A percentile compares a stretch with the other conserved stretches of the same genome.
Evolutionary conservation across 2,113 vertebrate genomes (phyloP).

Genomic region (Phalacrocorax brasilianus): DNA sequence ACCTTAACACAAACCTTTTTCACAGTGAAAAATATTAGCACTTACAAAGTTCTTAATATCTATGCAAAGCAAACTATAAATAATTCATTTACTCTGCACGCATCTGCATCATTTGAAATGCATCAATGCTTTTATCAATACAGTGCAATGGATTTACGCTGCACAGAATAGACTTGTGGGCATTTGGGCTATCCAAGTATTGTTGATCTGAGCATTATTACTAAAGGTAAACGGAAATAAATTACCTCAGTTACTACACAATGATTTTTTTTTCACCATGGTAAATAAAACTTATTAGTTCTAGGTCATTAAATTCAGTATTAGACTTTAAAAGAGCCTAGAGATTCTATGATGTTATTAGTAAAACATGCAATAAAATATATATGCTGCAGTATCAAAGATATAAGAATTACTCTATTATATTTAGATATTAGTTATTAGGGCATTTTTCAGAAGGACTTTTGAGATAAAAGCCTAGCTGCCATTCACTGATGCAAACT

Average conservation of each 20-base stretch:
- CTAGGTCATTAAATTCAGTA: constrained; percentile 42
- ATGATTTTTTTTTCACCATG: background rate
- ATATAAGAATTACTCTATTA: background rate
- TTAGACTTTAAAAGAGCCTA: constrained; percentile 7
- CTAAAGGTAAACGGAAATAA: constrained; percentile 47
- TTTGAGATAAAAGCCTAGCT: background rate
- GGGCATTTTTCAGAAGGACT: background rate
- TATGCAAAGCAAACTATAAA: constrained; percentile 46
- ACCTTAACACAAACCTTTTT: background rate
- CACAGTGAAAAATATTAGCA: constrained; percentile 11
- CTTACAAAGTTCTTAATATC: constrained; percentile 33
- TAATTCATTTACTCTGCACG: background rate
- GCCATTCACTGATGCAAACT: background rate
- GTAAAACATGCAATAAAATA: background rate
- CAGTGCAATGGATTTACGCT: background rate
- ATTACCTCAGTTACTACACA: background rate
- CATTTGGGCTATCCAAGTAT: background rate
- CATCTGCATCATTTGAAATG: background rate
- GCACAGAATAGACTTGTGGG: background rate
- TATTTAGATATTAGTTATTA: constrained; percentile 13
- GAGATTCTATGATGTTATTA: constrained; percentile 9
- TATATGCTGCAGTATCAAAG: background rate
- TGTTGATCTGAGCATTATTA: constrained; percentile 8
- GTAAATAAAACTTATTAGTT: constrained; percentile 64
- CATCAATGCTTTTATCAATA: constrained; percentile 18